Evolutionary conservation across 2,113 vertebrate species (phyloP).

Genomic region (Podilymbus podiceps): DNA sequence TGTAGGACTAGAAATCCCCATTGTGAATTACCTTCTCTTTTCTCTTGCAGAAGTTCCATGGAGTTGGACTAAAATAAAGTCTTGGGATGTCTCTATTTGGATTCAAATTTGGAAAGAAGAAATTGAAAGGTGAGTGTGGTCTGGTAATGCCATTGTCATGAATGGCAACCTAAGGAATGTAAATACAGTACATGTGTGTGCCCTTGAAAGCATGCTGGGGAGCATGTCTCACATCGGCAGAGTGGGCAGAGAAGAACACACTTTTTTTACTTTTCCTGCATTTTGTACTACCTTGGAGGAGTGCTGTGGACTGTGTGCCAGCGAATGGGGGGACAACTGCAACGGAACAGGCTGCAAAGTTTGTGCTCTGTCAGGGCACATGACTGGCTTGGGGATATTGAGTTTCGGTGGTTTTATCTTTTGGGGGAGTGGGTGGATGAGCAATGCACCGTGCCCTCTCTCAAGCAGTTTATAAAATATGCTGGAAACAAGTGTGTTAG

Average conservation of each 20-base stretch:
- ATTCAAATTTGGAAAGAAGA: slow-evolving; percentile 64
- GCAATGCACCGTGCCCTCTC: not conserved
- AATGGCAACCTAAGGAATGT: not conserved
- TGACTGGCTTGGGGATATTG: not conserved
- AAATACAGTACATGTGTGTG: rapidly evolving
- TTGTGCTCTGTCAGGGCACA: not conserved
- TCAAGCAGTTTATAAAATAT: not conserved
- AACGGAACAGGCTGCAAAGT: not conserved
- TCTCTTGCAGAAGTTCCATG: slow-evolving; percentile 73
- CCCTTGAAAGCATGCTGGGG: not conserved
- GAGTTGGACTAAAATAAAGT: slow-evolving; percentile 72
- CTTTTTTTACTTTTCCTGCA: not conserved
- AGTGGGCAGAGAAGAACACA: not conserved
- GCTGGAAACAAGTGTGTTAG: not conserved
- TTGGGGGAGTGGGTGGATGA: not conserved
- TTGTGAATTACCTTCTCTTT: slow-evolving; percentile 1
- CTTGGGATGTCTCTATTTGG: slow-evolving; percentile 72
- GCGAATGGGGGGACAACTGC: rapidly evolving
- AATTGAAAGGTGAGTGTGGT: slow-evolving; percentile 70
- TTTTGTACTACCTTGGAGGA: not conserved
- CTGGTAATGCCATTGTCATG: not conserved
- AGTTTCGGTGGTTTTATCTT: not conserved
- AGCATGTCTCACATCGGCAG: not conserved
- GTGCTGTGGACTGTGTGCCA: rapidly evolving
- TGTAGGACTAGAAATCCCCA: not conserved